These are phyloP conservation scores for Dilophus febrilis DNA, from an alignment of 2,888 invertebrate species.

Conservation along the genomic window DNA sequence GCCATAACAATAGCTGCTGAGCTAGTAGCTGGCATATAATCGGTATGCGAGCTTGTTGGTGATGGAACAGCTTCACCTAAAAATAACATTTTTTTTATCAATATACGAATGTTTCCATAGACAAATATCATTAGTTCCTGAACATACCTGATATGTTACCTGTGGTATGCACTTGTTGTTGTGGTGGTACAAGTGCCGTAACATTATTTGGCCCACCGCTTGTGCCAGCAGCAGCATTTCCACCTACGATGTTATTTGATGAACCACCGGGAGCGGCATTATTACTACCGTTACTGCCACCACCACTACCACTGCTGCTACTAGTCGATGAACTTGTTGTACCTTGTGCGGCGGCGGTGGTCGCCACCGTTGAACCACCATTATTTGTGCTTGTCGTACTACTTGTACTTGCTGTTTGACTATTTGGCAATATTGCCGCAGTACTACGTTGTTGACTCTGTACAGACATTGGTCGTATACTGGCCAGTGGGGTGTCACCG, in stretches of 20 bases:
- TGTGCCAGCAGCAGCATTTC: constrained; percentile 9
- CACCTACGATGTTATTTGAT: constrained; percentile 19
- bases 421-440: constrained; percentile 62
- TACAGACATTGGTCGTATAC: constrained; percentile 78
- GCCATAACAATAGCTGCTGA: constrained; percentile 45
- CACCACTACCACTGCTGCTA: constrained; percentile 2
- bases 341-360: constrained; percentile 19
- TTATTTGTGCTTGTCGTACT: no score
- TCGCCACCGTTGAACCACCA: no score
- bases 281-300: no score
- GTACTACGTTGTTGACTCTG: constrained; percentile 49
- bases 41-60: constrained; percentile 59
- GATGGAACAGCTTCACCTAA: constrained; percentile 39
- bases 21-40: constrained; percentile 74
- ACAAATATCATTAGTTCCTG: no score
- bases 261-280: no score
- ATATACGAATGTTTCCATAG: no score
- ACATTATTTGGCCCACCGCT: constrained; percentile 10
- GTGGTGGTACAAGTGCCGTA: constrained; percentile 39
- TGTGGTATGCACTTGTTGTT: constrained; percentile 42
- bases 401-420: constrained; percentile 34
- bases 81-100: no score
- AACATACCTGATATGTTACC: constrained; percentile 18
- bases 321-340: constrained; percentile 9
- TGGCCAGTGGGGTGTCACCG: constrained; percentile 74